phyloP scores from a whole-genome alignment of 53 echinoderm and acorn worm genomes.

The Luidia sarsii region DNA sequence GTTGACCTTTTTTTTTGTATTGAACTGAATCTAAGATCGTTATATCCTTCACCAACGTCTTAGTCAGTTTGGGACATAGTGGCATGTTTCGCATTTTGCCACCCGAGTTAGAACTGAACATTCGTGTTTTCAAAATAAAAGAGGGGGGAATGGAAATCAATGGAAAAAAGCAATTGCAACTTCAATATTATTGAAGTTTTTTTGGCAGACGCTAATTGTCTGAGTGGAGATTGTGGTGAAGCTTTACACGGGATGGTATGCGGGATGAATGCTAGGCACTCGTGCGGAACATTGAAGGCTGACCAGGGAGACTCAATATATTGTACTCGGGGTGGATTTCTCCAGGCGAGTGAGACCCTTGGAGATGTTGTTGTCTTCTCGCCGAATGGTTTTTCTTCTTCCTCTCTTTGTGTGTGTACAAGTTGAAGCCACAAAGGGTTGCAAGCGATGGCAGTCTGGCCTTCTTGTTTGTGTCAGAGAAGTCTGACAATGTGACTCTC shows the following conservation, averaged over 20 bases:
- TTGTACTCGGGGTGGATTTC: neutral
- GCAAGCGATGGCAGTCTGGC: no score
- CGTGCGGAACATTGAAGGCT: constrained; percentile 31
- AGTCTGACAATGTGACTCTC: no score
- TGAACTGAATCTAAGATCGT: no score
- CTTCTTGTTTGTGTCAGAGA: no score
- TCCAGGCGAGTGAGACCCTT: neutral
- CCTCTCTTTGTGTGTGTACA: neutral
- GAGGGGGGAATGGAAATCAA: constrained; percentile 4
- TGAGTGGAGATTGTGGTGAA: neutral
- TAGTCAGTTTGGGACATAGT: no score
- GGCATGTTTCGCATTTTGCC: no score
- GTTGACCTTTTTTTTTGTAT: no score
- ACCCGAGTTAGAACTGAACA: no score
- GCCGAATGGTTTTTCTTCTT: neutral
- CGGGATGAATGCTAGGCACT: neutral
- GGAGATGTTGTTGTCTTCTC: no score
- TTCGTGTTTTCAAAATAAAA: no score
- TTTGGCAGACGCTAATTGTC: neutral
- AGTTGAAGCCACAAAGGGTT: no score
- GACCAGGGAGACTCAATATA: neutral
- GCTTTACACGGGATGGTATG: constrained; percentile 28
- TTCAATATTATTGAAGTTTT: neutral
- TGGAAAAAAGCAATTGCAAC: constrained; percentile 18
- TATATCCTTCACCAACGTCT: no score